Base-by-base conservation (phyloP, 2,797 vertebrate species). In the Onychomys arenicola region DNA sequence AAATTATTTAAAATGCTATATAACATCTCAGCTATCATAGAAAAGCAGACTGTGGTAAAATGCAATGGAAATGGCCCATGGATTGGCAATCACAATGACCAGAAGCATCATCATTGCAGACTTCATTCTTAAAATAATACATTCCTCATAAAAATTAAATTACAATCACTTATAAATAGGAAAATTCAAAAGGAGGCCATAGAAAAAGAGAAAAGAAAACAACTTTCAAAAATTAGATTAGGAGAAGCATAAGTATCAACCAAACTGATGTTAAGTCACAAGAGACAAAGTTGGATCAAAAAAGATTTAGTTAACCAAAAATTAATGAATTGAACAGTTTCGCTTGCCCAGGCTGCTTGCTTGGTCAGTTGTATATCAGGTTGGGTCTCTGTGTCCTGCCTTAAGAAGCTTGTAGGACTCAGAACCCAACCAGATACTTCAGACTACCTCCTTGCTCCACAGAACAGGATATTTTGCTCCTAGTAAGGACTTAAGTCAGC, bases 91-190 rank as follows among this genome's bases (percentile, higher is more conserved):
- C 94, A n/a, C 80, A 49, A 71, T 59, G 89, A 90, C 94, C 96
- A 82, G 78, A 43, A 29, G 16, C 13, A 25, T 0, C 0, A 11
- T 0, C 10, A 43, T 57, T 49, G 63, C 61, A 19, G 73, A 76
- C 34, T 8, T 17, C 46, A 73, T 6, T 67, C 57, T 87, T 75
- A 97, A 98, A 97, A 95, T 49, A 95, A 52, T 14, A 91, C 63
- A 46, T 80, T 81, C 61, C 93, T 78, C 73, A 69, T 69, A 37
- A 11, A 92, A 90, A 96, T 93, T 14, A 91, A 89, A 96, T 95
- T 95, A 91, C 12, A 89, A 77, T 80, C 65, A 91, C 83, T 65
- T 94, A 29, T 46, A 57, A 82, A 59, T 91, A 67, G 71, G n/a
- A n/a, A 43, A 87, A 92, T 43, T 94, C 65, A 87, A 84, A 94